Evolutionary conservation across 92 coral and sea anemone genomes (phyloP).

Genomic region (Pocillopora meandrina): DNA sequence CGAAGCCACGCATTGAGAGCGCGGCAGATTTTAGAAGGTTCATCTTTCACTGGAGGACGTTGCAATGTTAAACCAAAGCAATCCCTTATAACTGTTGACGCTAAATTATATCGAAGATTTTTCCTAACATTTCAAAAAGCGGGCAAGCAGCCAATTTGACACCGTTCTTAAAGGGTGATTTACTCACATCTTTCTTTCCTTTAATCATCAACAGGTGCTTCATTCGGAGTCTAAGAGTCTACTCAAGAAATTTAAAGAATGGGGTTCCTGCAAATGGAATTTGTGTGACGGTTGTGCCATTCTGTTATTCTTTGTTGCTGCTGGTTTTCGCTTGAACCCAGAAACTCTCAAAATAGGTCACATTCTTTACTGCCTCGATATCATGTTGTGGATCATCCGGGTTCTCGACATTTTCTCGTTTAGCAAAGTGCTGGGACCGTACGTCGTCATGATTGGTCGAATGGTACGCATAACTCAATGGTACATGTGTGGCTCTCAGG

Average conservation of each 20-base stretch:
- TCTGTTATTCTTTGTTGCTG: conserved; percentile 67
- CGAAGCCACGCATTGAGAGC: too few relatives aligned
- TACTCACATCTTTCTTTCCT: background rate
- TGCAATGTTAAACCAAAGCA: too few relatives aligned
- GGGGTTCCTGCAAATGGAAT: conserved; percentile 89
- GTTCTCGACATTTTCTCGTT: conserved; percentile 81
- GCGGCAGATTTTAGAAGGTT: too few relatives aligned
- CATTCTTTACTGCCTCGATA: conserved; percentile 76
- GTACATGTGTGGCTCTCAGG: too few relatives aligned
- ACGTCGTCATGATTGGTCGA: conserved; percentile 90
- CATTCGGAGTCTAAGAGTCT: conserved; percentile 60
- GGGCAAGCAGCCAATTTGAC: too few relatives aligned
- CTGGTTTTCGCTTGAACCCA: conserved; percentile 69
- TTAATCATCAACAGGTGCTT: conserved; percentile 53
- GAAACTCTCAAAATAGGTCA: conserved; percentile 69
- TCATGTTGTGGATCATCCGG: conserved; percentile 90
- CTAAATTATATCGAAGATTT: too few relatives aligned
- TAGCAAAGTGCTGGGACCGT: conserved; percentile 81
- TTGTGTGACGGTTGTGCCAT: conserved; percentile 78
- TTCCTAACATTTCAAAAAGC: too few relatives aligned
- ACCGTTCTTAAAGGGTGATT: too few relatives aligned
- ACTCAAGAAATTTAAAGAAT: conserved; percentile 59
- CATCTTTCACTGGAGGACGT: too few relatives aligned
- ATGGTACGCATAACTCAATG: conserved; percentile 57
- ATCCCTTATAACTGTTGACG: too few relatives aligned